phyloP scores from a whole-genome alignment of 2,888 invertebrate species.

The Dolichomitus sp. region DNA sequence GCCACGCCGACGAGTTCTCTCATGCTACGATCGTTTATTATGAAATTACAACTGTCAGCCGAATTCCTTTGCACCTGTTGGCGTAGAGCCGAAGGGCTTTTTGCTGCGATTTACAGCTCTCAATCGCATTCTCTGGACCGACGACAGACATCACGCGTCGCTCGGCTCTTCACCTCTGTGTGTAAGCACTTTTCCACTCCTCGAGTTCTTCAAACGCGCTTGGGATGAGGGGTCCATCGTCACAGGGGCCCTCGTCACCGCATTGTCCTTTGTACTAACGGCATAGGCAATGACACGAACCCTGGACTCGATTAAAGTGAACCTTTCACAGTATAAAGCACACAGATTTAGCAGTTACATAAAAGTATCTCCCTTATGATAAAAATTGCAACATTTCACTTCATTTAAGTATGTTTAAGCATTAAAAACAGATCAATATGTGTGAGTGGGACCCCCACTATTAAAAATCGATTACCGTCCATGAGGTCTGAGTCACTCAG shows the following conservation, averaged over 20 bases:
- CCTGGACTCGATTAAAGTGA: constrained; percentile 36
- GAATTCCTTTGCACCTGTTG: constrained; percentile 74
- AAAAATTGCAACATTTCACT: neutral
- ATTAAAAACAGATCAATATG: neutral
- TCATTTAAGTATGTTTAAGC: neutral
- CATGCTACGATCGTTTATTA: constrained; percentile 84
- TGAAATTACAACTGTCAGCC: constrained; percentile 84
- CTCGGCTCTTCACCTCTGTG: constrained; percentile 31
- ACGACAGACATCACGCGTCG: constrained; percentile 62
- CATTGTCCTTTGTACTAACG: constrained; percentile 36
- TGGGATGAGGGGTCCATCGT: constrained; percentile 35
- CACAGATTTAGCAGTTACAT: neutral
- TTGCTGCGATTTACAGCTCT: constrained; percentile 46
- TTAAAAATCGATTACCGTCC: constrained; percentile 54
- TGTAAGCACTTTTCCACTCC: constrained; percentile 46
- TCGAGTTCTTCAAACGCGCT: constrained; percentile 34
- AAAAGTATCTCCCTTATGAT: neutral
- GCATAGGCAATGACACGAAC: neutral
- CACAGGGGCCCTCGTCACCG: constrained; percentile 19
- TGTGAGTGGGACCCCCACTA: constrained; percentile 57
- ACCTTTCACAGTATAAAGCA: neutral
- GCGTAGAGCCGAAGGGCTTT: constrained; percentile 36
- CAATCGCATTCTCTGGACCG: constrained; percentile 47
- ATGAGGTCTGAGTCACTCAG: constrained; percentile 20
- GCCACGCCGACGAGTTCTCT: constrained; percentile 60